Evolutionary conservation across 2,888 invertebrate species (phyloP).

Genomic region (Saturnia japonica): DNA sequence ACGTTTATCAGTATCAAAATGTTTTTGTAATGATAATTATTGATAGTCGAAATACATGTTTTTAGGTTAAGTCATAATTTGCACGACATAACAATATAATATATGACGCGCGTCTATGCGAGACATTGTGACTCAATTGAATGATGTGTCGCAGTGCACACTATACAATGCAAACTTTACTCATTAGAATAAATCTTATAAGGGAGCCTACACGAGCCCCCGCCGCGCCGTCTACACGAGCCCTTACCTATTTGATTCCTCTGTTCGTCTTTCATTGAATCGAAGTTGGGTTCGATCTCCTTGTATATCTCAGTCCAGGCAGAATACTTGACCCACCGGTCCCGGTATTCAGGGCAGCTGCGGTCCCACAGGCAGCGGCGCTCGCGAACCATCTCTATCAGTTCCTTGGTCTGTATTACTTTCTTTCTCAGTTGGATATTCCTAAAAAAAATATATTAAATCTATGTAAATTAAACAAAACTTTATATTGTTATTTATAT

Average conservation of each 20-base stretch:
- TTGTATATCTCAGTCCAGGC: slow-evolving; percentile 42
- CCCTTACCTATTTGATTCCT: slow-evolving; percentile 19
- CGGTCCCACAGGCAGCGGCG: slow-evolving; percentile 44
- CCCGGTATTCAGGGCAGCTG: slow-evolving; percentile 32
- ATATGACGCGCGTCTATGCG: no score
- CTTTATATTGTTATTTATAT: no score
- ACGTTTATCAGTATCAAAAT: no score
- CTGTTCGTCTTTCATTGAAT: slow-evolving; percentile 18
- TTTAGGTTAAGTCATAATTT: no score
- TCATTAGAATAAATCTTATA: neutral
- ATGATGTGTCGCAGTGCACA: no score
- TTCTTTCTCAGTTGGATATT: slow-evolving; percentile 12
- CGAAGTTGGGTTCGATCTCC: slow-evolving; percentile 37
- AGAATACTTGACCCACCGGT: slow-evolving; percentile 32
- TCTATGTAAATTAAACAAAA: neutral
- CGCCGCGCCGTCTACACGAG: neutral
- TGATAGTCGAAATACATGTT: no score
- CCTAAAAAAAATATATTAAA: neutral
- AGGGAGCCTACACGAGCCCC: neutral
- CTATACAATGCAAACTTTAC: no score
- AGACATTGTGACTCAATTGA: no score
- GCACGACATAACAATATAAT: no score
- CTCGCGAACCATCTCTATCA: slow-evolving; percentile 31
- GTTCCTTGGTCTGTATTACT: slow-evolving; percentile 24
- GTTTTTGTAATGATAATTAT: no score